Percentiles rank a stretch among this genome's conserved stretches.
Evolutionary conservation across 2,113 vertebrate genomes (phyloP).

Genomic region (Syrrhaptes paradoxus): DNA sequence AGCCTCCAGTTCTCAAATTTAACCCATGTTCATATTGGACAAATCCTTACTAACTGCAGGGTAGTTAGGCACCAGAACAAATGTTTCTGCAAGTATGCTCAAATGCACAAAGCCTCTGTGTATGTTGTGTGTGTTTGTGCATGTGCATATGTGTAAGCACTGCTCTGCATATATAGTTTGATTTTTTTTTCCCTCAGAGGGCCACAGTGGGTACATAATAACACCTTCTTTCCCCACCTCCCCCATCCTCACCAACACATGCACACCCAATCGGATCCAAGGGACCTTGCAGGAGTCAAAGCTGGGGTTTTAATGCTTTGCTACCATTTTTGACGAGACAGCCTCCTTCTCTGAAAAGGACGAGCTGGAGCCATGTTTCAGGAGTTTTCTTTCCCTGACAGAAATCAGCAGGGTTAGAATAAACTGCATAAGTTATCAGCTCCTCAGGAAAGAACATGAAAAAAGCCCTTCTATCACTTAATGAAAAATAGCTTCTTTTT

Average conservation of each 20-base stretch:
- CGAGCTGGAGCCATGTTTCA: conserved; percentile 79
- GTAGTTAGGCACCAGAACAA: neutral
- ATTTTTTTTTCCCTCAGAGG: neutral
- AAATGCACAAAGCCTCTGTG: neutral
- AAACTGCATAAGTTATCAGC: conserved; percentile 99
- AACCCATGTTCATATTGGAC: neutral
- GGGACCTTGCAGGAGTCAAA: conserved; percentile 21
- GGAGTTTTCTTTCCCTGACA: conserved; percentile 88
- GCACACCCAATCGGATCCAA: neutral
- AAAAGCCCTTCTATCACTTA: conserved; percentile 99
- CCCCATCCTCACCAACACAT: neutral
- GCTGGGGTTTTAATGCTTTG: neutral
- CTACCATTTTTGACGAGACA: conserved; percentile 65
- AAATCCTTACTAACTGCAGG: neutral
- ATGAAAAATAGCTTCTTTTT: conserved; percentile 99
- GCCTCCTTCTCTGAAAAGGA: conserved; percentile 74
- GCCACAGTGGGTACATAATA: neutral
- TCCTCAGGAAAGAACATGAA: conserved; percentile 97
- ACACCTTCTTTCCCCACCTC: neutral
- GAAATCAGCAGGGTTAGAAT: conserved; percentile 99
- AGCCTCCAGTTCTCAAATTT: neutral
- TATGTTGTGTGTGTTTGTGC: neutral
- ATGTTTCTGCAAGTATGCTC: neutral
- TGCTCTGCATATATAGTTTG: neutral
- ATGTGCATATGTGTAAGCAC: neutral